Percentiles rank a stretch among this genome's conserved stretches.
Evolutionary conservation across 2,888 invertebrate species (phyloP).

Genomic region (Octodonta nipae): DNA sequence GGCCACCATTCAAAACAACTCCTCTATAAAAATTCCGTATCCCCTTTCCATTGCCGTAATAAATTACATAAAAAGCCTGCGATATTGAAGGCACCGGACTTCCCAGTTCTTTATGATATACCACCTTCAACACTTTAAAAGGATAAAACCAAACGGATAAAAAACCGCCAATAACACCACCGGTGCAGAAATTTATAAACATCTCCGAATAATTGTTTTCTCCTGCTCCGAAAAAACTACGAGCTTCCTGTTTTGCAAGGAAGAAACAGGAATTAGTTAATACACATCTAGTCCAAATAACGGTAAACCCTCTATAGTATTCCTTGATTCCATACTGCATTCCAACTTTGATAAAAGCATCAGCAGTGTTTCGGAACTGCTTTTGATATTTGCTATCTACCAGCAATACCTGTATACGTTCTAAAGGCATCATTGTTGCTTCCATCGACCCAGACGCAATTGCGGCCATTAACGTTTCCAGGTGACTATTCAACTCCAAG

Average conservation of each 20-base stretch:
- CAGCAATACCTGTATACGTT: constrained; percentile 15
- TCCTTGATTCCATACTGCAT: constrained; percentile 13
- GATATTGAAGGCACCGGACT: constrained; percentile 8
- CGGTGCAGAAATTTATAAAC: constrained; percentile 12
- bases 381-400: constrained; percentile 12
- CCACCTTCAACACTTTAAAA: constrained; percentile 15
- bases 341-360: constrained; percentile 9
- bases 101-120: constrained; percentile 13
- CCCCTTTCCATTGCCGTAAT: constrained; percentile 10
- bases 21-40: constrained; percentile 16
- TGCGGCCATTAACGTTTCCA: constrained; percentile 10
- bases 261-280: constrained; percentile 13
- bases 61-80: constrained; percentile 10
- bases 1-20: constrained; percentile 8
- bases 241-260: constrained; percentile 10
- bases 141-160: constrained; percentile 16
- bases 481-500: constrained; percentile 10
- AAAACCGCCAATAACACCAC: constrained; percentile 12
- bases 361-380: constrained; percentile 14
- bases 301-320: constrained; percentile 14
- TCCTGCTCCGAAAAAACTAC: constrained; percentile 8
- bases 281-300: constrained; percentile 12
- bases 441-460: constrained; percentile 13
- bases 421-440: constrained; percentile 15
- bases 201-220: constrained; percentile 6